phyloP scores from a whole-genome alignment of 1,140 invertebrate species.

The Melitaea cinxia region DNA sequence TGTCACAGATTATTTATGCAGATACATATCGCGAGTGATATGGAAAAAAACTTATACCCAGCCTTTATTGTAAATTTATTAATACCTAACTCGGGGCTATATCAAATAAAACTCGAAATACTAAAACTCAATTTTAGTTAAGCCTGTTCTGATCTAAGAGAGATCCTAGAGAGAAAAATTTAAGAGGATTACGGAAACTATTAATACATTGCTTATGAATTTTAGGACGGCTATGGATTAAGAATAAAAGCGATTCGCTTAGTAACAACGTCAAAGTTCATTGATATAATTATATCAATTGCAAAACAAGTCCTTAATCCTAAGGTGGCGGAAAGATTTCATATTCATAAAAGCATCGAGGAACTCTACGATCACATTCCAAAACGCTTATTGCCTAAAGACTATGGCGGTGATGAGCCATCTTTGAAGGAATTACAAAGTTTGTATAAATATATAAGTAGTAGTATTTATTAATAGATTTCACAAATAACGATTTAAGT shows the following conservation, averaged over 20 bases:
- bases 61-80: too few relatives aligned
- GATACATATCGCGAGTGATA: too few relatives aligned
- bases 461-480: too few relatives aligned
- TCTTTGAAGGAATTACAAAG: slow-evolving; percentile 50
- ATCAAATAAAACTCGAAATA: too few relatives aligned
- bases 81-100: too few relatives aligned
- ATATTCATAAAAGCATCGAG: slow-evolving; percentile 49
- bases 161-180: too few relatives aligned
- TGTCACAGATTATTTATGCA: too few relatives aligned
- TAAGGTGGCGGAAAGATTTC: slow-evolving; percentile 37
- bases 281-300: slow-evolving; percentile 38
- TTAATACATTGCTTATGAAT: slow-evolving; percentile 6
- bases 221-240: slow-evolving; percentile 46
- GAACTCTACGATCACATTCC: slow-evolving; percentile 43
- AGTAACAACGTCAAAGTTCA: slow-evolving; percentile 39
- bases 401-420: slow-evolving; percentile 55
- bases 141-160: too few relatives aligned
- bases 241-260: slow-evolving; percentile 47
- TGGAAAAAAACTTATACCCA: too few relatives aligned
- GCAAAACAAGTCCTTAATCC: slow-evolving; percentile 36
- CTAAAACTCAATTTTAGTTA: too few relatives aligned
- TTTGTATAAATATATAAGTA: slow-evolving; percentile 31
- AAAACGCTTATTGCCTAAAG: slow-evolving; percentile 49
- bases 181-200: too few relatives aligned
- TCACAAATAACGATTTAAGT: too few relatives aligned